Percentiles rank a stretch among this genome's conserved stretches.
These are phyloP conservation scores for Lagenorhynchus albirostris DNA, from an alignment of 2,113 vertebrate genomes.

Conservation along the genomic window DNA sequence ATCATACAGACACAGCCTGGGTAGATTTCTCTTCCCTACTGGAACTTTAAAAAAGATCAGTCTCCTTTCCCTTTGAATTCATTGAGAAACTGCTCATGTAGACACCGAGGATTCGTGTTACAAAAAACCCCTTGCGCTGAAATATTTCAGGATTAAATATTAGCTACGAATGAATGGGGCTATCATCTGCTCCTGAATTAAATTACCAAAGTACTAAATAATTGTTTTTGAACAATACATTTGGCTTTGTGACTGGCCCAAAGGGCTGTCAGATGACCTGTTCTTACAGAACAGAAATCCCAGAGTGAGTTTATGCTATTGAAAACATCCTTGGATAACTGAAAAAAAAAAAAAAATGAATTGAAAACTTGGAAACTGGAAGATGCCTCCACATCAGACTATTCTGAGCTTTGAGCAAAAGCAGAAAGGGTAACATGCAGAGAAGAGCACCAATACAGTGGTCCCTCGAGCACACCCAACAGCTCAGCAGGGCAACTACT, in stretches of 20 bases:
- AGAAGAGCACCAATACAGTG: not conserved
- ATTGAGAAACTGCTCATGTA: constrained; percentile 19
- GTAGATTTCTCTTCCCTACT: not conserved
- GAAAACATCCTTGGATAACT: not conserved
- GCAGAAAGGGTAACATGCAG: not conserved
- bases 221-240: not conserved
- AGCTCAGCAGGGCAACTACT: not conserved
- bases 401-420: not conserved
- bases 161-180: not conserved
- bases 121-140: not conserved
- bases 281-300: not conserved
- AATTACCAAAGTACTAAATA: not conserved
- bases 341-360: not conserved
- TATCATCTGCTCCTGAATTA: not conserved
- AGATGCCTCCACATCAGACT: not conserved
- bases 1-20: not conserved
- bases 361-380: not conserved
- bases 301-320: not conserved
- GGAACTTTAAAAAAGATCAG: not conserved
- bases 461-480: not conserved
- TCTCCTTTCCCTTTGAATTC: not conserved
- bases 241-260: not conserved
- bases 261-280: not conserved
- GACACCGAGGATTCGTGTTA: not conserved
- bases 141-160: constrained; percentile 40